A percentile compares a stretch with the other conserved stretches of the same genome.
Conservation (phyloP, 2,113 vertebrate genomes). For the Rhinogobius similis region DNA sequence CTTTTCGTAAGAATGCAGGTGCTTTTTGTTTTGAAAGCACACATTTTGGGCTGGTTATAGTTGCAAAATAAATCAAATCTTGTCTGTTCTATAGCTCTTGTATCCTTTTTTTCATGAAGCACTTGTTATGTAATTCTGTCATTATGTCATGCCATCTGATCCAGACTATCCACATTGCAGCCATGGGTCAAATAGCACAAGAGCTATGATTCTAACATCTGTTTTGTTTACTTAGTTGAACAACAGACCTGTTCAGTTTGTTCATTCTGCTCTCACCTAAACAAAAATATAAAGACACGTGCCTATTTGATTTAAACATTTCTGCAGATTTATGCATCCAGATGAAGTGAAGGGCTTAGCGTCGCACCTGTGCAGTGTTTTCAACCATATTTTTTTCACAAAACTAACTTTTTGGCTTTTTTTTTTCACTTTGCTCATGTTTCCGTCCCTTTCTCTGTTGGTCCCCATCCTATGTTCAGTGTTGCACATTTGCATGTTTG, state of each 20-base stretch:
- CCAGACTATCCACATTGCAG: conserved; percentile 22
- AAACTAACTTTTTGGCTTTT: conserved; percentile 47
- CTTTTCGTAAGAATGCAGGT: not conserved
- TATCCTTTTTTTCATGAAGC: conserved; percentile 28
- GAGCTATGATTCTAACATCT: conserved; percentile 39
- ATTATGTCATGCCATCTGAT: conserved; percentile 48
- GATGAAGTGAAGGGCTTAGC: conserved; percentile 73
- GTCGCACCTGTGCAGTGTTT: conserved; percentile 8
- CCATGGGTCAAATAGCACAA: conserved; percentile 51
- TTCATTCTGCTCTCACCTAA: conserved; percentile 14
- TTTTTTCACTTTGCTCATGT: conserved; percentile 51
- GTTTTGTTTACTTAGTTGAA: conserved; percentile 5
- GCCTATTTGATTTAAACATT: conserved; percentile 47
- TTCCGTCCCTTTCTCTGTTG: conserved; percentile 36
- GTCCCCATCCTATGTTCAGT: conserved; percentile 11
- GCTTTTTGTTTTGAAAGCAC: not conserved
- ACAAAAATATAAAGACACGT: conserved; percentile 32
- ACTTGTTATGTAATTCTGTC: conserved; percentile 43
- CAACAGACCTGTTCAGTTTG: not conserved
- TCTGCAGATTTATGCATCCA: conserved; percentile 53
- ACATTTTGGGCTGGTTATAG: not conserved
- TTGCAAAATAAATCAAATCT: conserved; percentile 20
- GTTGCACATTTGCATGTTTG: conserved; percentile 58
- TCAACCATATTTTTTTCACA: conserved; percentile 13
- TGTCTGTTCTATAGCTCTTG: conserved; percentile 65